Evolutionary conservation across 2,888 invertebrate genomes (phyloP).

Genomic region (Bellardia bayeri): DNA sequence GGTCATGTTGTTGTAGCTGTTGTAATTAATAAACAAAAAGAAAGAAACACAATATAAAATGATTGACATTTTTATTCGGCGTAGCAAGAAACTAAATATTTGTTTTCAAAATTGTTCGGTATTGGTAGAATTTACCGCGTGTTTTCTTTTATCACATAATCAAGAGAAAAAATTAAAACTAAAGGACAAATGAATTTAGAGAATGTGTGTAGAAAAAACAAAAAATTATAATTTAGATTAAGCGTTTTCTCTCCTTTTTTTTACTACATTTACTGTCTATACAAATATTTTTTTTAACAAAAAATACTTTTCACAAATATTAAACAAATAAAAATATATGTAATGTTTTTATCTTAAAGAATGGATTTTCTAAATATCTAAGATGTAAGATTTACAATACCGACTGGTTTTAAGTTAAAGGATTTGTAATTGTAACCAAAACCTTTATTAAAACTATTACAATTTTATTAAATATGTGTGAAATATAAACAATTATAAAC

Average conservation of each 20-base stretch:
- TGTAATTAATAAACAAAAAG: slow-evolving; percentile 24
- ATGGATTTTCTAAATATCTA: slow-evolving; percentile 39
- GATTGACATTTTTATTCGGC: slow-evolving; percentile 42
- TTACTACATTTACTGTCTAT: slow-evolving; percentile 17
- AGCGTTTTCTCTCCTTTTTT: slow-evolving; percentile 36
- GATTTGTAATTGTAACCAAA: slow-evolving; percentile 46
- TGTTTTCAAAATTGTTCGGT: background rate
- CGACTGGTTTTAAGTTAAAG: slow-evolving; percentile 45
- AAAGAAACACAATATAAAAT: background rate
- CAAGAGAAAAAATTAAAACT: background rate
- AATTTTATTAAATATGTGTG: slow-evolving; percentile 45
- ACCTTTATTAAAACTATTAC: slow-evolving; percentile 32
- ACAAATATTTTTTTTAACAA: slow-evolving; percentile 19
- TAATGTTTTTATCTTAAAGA: slow-evolving; percentile 16
- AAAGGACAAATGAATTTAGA: background rate
- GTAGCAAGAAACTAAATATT: background rate
- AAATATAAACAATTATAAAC: slow-evolving; percentile 41
- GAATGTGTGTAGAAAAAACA: slow-evolving; percentile 8
- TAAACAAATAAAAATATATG: background rate
- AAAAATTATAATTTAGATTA: background rate
- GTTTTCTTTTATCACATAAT: background rate
- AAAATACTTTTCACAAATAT: slow-evolving; percentile 17
- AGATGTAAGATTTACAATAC: slow-evolving; percentile 20
- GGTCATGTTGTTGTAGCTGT: slow-evolving; percentile 71
- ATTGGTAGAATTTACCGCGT: background rate